phyloP scores from a whole-genome alignment of 2,113 vertebrate genomes.

The Eolophus roseicapilla region DNA sequence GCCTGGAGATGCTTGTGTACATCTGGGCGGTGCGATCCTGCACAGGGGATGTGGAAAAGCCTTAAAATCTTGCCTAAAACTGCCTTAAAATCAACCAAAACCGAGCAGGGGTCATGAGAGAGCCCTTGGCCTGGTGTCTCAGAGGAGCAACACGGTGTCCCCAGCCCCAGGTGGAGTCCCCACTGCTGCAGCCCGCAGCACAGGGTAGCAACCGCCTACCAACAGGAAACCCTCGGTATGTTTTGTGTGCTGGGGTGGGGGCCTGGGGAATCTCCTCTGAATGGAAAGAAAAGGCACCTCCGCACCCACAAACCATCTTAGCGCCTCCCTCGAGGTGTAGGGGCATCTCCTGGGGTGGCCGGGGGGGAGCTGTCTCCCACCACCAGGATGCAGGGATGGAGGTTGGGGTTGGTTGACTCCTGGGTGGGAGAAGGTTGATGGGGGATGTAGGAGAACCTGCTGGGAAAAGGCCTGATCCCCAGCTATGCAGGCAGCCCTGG shows the following conservation, averaged over 20 bases:
- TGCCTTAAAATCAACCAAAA: background rate
- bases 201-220: conserved; percentile 51
- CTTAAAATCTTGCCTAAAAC: background rate
- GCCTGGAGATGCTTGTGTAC: background rate
- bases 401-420: rapidly evolving
- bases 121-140: background rate
- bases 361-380: background rate
- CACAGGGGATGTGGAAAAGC: rapidly evolving
- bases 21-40: rapidly evolving
- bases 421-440: background rate
- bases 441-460: background rate
- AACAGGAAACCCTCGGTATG: conserved; percentile 50
- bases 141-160: background rate
- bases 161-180: background rate
- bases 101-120: rapidly evolving
- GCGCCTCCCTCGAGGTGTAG: background rate
- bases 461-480: background rate
- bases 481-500: background rate
- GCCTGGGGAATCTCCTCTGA: conserved; percentile 32
- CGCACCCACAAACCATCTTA: background rate
- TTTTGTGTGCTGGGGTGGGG: background rate
- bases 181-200: background rate
- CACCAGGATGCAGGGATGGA: rapidly evolving
- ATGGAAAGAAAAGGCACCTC: conserved; percentile 34
- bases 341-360: background rate